Evolutionary conservation across 92 coral and sea anemone genomes (phyloP).

Genomic region (Desmophyllum pertusum): DNA sequence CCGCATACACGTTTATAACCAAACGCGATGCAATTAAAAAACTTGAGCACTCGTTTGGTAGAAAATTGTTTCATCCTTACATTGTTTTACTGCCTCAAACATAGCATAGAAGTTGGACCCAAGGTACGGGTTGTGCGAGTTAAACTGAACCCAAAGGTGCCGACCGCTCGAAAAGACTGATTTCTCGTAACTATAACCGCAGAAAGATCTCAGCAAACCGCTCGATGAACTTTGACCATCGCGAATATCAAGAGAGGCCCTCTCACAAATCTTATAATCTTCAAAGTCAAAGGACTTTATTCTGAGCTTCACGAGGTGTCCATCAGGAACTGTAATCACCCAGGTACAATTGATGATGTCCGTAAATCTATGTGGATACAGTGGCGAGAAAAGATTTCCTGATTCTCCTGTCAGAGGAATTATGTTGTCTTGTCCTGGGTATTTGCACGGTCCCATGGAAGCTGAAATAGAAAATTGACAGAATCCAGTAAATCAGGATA

Average conservation of each 20-base stretch:
- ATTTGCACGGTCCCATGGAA: conserved; percentile 6
- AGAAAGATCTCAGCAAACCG: neutral
- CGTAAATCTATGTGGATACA: neutral
- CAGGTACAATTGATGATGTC: neutral
- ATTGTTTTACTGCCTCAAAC: conserved; percentile 7
- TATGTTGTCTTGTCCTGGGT: neutral
- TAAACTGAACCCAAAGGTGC: conserved; percentile 3
- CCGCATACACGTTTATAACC: neutral
- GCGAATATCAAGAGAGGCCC: neutral
- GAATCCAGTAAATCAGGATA: neutral
- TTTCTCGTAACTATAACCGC: neutral
- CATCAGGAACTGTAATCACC: neutral
- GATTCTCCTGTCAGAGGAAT: neutral
- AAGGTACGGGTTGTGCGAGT: neutral
- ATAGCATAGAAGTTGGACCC: neutral
- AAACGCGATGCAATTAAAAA: neutral
- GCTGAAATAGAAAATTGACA: neutral
- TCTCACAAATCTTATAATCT: neutral
- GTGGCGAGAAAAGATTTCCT: neutral
- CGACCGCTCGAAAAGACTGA: neutral
- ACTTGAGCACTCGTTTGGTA: neutral
- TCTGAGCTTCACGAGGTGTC: neutral
- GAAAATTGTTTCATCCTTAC: neutral
- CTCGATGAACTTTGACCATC: neutral
- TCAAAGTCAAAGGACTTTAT: neutral